These are phyloP conservation scores for Lycopodina hypogea DNA, from an alignment of 37 sponge, comb jelly and placozoan genomes.

Conservation along the genomic window DNA sequence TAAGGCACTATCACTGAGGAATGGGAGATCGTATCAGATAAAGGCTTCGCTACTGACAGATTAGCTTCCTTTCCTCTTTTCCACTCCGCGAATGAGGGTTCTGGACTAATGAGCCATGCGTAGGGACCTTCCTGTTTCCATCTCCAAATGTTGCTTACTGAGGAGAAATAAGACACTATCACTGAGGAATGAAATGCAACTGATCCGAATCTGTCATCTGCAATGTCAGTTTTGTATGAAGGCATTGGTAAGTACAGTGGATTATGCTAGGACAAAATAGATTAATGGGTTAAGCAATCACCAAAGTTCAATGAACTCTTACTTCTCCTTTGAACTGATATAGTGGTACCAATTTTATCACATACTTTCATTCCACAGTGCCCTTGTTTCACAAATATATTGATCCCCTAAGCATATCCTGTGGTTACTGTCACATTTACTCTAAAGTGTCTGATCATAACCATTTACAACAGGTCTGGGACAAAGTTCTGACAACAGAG, in stretches of 20 bases:
- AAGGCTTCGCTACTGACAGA: too few relatives aligned
- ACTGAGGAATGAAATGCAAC: background rate
- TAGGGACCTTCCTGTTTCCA: constrained; percentile 1
- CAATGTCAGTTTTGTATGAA: too few relatives aligned
- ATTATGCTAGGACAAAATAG: background rate
- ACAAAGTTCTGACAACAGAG: too few relatives aligned
- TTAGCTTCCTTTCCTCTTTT: too few relatives aligned
- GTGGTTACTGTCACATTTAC: too few relatives aligned
- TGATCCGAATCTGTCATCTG: background rate
- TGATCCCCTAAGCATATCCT: too few relatives aligned
- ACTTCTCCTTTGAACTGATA: background rate
- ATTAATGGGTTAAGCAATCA: background rate
- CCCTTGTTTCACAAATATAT: background rate
- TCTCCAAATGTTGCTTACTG: constrained; percentile 28
- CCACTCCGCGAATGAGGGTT: too few relatives aligned
- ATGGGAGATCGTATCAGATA: background rate
- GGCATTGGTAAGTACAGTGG: background rate
- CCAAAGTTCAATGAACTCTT: background rate
- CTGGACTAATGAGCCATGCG: too few relatives aligned
- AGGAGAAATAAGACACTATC: background rate
- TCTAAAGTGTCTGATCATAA: too few relatives aligned
- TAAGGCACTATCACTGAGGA: background rate
- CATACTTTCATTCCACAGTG: background rate
- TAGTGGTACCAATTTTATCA: background rate
- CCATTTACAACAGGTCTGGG: too few relatives aligned